Base-by-base conservation (phyloP, 92 coral and sea anemone genomes). In the Zoanthus sansibaricus region DNA sequence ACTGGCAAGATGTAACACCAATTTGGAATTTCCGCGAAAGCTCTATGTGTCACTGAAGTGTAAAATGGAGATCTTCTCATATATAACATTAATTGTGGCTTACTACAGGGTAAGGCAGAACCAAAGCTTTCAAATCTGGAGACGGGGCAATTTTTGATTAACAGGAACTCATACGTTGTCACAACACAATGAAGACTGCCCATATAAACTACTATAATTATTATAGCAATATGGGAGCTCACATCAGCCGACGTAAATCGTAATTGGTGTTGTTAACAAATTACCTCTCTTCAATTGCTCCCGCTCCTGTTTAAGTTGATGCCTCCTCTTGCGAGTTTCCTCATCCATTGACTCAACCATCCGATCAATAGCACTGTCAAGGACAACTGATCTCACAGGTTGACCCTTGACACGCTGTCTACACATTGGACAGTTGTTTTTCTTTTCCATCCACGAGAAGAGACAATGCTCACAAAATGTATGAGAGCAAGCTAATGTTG, bases 311-410 rank as follows among this genome's bases (percentile, higher is more conserved):
- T 89, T 79, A 66, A 95, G 77, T 31, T 88, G 93, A 66, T 89
- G 91, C 67, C 99, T 87, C 72, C 98, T 83, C 56, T 83, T 90
- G 86, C 92, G 91, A 86, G 98, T 75, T 75, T 95, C 99, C 71
- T 92, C 94, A 82, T 95, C 99, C 97, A 95, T 93, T 47, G 98
- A 87, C 67, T 93, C 96, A 55, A 97, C 98, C 93, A 97, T 95
- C 87, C 96, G 94, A 75, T 88, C 92, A 88, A 97, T 96, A 75
- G 99, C 99, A 83, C 93, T 97, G 89, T 97, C 99, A 82, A 97
- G 93, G 78, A 97, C 99, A 75, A 94, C 89, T 45, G 99, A 97
- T 88, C 95, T 92, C 32, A 97, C 95, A 56, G 93, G 98, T 51
- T 86, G 92, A 37, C 94, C 94, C 68, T 86, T 89, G 56, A 95